A percentile compares a stretch with the other conserved stretches of the same genome.
Evolutionary conservation across 2,797 vertebrate genomes (phyloP).

Genomic region (Passerculus sandwichensis): DNA sequence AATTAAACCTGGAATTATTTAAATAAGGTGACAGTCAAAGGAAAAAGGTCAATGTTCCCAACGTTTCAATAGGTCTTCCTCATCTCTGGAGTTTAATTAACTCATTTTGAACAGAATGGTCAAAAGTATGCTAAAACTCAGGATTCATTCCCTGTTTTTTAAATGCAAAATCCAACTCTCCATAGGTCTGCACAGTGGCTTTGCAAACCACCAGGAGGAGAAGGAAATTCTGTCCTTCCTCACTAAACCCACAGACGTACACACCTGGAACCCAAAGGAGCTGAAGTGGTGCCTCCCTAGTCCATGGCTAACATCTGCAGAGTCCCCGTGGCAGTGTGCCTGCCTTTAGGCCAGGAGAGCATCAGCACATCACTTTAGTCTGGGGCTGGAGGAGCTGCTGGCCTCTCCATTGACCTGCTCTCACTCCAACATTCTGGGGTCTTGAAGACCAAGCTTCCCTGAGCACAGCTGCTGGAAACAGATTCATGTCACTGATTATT

Average conservation of each 20-base stretch:
- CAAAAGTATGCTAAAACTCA: conserved; percentile 36
- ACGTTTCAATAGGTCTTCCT: conserved; percentile 33
- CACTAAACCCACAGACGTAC: not conserved
- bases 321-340: fast-evolving
- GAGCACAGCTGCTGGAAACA: not conserved
- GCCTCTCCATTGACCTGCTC: not conserved
- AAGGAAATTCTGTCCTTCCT: not conserved
- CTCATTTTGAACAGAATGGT: conserved; percentile 32
- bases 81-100: conserved; percentile 69
- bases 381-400: not conserved
- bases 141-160: conserved; percentile 16
- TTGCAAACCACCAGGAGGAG: not conserved
- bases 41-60: conserved; percentile 58
- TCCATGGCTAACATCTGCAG: not conserved
- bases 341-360: not conserved
- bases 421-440: not conserved
- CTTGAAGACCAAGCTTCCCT: not conserved
- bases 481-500: not conserved
- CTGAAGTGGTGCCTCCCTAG: not conserved
- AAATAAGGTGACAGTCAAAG: conserved; percentile 63
- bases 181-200: not conserved
- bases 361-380: not conserved
- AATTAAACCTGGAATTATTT: conserved; percentile 68
- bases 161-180: conserved; percentile 28
- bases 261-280: not conserved